Evolutionary conservation across 2,888 invertebrate genomes (phyloP).

Genomic region (Agrilus cyanescens): DNA sequence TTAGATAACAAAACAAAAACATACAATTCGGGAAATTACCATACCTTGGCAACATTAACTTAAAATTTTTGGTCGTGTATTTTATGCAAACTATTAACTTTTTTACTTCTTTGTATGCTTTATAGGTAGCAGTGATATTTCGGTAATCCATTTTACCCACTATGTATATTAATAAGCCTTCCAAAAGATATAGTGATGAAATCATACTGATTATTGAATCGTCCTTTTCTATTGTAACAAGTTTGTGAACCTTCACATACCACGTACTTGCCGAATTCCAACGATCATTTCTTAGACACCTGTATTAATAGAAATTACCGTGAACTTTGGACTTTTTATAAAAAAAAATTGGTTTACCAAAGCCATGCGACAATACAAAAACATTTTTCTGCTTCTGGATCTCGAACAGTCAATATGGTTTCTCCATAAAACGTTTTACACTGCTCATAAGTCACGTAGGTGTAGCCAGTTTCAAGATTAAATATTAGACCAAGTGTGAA

Average conservation of each 20-base stretch:
- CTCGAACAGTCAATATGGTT: constrained; percentile 33
- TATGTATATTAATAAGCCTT: constrained; percentile 43
- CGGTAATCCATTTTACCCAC: constrained; percentile 32
- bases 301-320: constrained; percentile 18
- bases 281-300: constrained; percentile 43
- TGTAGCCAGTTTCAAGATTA: constrained; percentile 47
- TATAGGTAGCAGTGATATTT: constrained; percentile 20
- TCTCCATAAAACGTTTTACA: constrained; percentile 45
- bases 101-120: constrained; percentile 25
- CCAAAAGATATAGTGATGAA: constrained; percentile 41
- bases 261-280: constrained; percentile 47
- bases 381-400: constrained; percentile 42
- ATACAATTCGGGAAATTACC: constrained; percentile 7
- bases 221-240: constrained; percentile 23
- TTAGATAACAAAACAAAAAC: not conserved
- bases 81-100: constrained; percentile 24
- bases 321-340: not conserved
- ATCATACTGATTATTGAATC: constrained; percentile 32
- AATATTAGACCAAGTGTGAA: constrained; percentile 45
- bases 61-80: constrained; percentile 21
- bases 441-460: constrained; percentile 37
- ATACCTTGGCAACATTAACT: constrained; percentile 33
- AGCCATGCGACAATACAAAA: constrained; percentile 49
- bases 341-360: constrained; percentile 32
- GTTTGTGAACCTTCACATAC: constrained; percentile 37